Conservation (phyloP, 2,888 invertebrate species). For the Watsonalla cultraria region DNA sequence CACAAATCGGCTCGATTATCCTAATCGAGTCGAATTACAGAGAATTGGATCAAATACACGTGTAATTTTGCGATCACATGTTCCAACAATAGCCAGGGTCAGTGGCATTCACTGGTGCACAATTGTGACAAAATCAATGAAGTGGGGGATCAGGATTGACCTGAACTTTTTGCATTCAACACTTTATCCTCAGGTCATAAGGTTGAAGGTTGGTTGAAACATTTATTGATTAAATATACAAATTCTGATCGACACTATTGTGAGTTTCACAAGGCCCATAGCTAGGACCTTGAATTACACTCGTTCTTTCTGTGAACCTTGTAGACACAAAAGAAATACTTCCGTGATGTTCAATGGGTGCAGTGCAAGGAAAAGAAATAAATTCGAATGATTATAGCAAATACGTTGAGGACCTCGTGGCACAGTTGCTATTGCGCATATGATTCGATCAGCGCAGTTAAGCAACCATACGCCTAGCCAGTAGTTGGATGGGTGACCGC, state of each 20-base stretch:
- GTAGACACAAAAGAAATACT: neutral
- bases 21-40: neutral
- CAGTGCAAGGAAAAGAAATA: neutral
- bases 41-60: slow-evolving; percentile 13
- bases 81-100: slow-evolving; percentile 35
- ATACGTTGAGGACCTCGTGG: no score
- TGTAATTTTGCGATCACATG: slow-evolving; percentile 16
- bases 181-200: neutral
- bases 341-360: neutral
- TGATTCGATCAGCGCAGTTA: no score
- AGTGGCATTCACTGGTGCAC: slow-evolving; percentile 27
- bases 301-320: neutral
- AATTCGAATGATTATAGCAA: neutral
- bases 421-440: no score
- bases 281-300: neutral
- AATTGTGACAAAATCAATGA: slow-evolving; percentile 44
- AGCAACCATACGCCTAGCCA: no score
- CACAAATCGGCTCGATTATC: neutral
- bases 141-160: slow-evolving; percentile 21
- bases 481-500: no score
- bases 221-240: neutral
- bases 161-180: slow-evolving; percentile 1
- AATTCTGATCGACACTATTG: neutral
- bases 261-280: neutral
- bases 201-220: neutral